Percentiles rank a stretch among this genome's conserved stretches.
These are phyloP conservation scores for Bemisia tabaci DNA, from an alignment of 1,140 invertebrate species.

Conservation along the genomic window DNA sequence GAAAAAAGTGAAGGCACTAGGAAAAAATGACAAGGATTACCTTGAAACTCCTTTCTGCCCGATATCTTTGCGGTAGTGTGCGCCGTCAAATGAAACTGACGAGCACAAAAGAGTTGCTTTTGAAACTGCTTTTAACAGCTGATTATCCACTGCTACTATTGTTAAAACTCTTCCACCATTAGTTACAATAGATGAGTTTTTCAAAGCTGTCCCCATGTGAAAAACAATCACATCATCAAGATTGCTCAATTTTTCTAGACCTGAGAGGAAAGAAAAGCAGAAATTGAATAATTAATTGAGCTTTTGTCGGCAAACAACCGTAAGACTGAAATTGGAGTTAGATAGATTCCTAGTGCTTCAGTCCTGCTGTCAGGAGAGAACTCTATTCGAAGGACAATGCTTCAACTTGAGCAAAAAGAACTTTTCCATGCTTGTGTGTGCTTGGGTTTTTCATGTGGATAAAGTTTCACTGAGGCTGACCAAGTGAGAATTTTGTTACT, in stretches of 20 bases:
- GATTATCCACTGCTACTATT: constrained; percentile 49
- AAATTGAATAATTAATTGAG: not conserved
- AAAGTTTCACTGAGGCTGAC: too few species aligned
- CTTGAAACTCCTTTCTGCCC: constrained; percentile 70
- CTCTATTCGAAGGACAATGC: too few species aligned
- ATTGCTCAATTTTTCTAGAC: constrained; percentile 35
- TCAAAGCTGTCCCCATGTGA: constrained; percentile 47
- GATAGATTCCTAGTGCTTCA: too few species aligned
- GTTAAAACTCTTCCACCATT: constrained; percentile 85
- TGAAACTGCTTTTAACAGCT: constrained; percentile 54
- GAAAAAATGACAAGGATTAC: too few species aligned
- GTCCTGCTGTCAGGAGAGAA: too few species aligned
- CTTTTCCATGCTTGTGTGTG: too few species aligned
- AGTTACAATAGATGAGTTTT: constrained; percentile 54
- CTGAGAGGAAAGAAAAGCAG: constrained; percentile 28
- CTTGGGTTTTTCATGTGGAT: too few species aligned
- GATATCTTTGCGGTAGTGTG: constrained; percentile 80
- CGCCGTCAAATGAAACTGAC: constrained; percentile 66
- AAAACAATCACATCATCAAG: constrained; percentile 42
- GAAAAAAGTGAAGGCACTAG: too few species aligned
- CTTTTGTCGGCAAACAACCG: too few species aligned
- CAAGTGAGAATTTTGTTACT: too few species aligned
- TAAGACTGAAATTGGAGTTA: too few species aligned
- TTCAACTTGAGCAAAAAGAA: too few species aligned
- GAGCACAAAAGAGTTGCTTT: constrained; percentile 51